Evolutionary conservation across 2,888 invertebrate species (phyloP).

Genomic region (Rhyacophila evoluta): DNA sequence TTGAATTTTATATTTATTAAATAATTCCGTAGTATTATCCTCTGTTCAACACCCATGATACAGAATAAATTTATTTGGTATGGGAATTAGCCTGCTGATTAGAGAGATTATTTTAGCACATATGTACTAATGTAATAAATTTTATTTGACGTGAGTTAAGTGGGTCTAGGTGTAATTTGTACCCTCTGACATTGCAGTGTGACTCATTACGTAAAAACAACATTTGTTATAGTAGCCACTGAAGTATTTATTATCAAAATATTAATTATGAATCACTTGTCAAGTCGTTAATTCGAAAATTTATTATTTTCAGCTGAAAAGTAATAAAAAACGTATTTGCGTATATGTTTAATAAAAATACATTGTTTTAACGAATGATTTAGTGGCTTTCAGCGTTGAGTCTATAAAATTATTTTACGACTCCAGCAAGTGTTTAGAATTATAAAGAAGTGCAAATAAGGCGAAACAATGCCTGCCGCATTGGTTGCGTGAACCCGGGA

Average conservation of each 20-base stretch:
- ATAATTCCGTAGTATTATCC: no score
- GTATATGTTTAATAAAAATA: conserved; percentile 8
- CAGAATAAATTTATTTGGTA: no score
- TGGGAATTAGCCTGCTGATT: no score
- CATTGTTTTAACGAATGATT: conserved; percentile 11
- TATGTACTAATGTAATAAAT: no score
- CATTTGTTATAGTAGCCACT: no score
- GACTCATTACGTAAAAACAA: no score
- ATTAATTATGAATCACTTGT: conserved; percentile 18
- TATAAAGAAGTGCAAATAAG: conserved; percentile 29
- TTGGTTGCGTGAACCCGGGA: neutral
- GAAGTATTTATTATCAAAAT: conserved; percentile 2
- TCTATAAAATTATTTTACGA: conserved; percentile 22
- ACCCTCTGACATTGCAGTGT: no score
- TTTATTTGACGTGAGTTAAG: no score
- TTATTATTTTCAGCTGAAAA: conserved; percentile 7
- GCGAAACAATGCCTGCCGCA: neutral
- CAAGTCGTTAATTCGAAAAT: neutral
- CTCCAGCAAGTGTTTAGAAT: conserved; percentile 19
- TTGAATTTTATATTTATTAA: no score
- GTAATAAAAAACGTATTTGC: neutral
- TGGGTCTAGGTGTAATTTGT: no score
- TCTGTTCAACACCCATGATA: no score
- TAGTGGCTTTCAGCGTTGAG: neutral
- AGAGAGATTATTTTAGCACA: no score